Conservation (phyloP, 2,888 invertebrate species). For the Physocephala rufipes region DNA sequence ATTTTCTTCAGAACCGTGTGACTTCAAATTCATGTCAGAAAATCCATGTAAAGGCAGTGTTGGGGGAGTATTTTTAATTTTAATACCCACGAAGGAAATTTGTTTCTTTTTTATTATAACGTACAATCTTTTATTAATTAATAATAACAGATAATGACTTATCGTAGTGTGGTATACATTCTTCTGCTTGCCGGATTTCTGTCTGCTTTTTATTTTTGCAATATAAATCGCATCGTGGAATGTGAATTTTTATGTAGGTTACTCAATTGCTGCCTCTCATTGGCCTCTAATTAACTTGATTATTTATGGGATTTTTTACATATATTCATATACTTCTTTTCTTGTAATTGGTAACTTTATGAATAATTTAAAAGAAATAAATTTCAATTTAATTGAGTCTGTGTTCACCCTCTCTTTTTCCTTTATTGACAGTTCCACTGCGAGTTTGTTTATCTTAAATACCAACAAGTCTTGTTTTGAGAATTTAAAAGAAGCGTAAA, state of each 20-base stretch:
- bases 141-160: background rate
- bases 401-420: background rate
- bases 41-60: too few relatives aligned
- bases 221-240: background rate
- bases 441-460: background rate
- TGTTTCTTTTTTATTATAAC: background rate
- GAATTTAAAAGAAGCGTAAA: background rate
- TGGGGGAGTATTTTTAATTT: background rate
- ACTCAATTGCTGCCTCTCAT: background rate
- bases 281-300: constrained; percentile 1
- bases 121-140: background rate
- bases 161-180: background rate
- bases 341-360: background rate
- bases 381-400: background rate
- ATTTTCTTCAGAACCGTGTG: too few relatives aligned
- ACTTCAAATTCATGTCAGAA: too few relatives aligned
- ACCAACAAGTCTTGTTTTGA: background rate
- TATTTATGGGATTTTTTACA: background rate
- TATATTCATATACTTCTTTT: background rate
- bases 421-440: background rate
- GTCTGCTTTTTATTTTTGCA: background rate
- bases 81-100: background rate
- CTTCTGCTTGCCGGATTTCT: background rate
- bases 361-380: constrained; percentile 1
- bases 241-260: background rate